These are phyloP conservation scores for Anhinga rufa DNA, from an alignment of 2,113 vertebrate species.

Conservation along the genomic window DNA sequence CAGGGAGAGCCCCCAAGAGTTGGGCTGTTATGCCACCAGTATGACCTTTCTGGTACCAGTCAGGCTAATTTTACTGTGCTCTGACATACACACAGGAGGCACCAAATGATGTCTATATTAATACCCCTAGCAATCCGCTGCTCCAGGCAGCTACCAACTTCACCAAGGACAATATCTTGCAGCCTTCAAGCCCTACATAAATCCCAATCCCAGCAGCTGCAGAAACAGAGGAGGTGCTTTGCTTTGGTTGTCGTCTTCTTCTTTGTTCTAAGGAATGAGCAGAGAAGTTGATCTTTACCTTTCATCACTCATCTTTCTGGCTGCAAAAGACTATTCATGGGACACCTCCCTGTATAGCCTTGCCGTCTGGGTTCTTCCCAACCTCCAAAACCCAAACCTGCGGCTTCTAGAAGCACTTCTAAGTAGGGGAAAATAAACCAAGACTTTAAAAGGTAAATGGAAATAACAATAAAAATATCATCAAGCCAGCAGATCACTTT, in stretches of 20 bases:
- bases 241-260: neutral
- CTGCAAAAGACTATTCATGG: neutral
- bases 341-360: neutral
- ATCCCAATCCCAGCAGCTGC: neutral
- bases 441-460: neutral
- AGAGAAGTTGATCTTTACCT: neutral
- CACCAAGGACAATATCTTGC: neutral
- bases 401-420: neutral
- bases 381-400: neutral
- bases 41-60: neutral
- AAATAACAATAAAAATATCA: neutral
- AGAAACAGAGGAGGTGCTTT: neutral
- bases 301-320: neutral
- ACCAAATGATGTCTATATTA: neutral
- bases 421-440: neutral
- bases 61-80: neutral
- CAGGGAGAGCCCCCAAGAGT: neutral
- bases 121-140: neutral
- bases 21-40: neutral
- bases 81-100: neutral
- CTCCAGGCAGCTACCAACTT: neutral
- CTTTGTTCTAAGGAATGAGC: neutral
- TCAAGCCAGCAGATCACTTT: neutral
- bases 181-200: neutral
- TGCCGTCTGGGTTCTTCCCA: neutral